Conservation (phyloP, 1,140 invertebrate genomes). For the Drosophila melanica region DNA sequence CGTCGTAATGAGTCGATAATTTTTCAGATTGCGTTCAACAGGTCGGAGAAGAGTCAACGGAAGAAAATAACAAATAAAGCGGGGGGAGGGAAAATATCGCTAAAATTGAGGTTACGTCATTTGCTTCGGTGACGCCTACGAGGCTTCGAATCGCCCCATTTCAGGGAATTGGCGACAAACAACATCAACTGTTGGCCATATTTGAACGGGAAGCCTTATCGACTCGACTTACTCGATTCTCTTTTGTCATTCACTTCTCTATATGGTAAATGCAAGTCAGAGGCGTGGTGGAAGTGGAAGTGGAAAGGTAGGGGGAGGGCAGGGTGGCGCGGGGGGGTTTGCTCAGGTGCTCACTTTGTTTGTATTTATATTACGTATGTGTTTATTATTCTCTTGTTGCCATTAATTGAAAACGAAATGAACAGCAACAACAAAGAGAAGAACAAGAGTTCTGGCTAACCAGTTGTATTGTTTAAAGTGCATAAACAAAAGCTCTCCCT, state of each 20-base stretch:
- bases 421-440: constrained; percentile 6
- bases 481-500: constrained; percentile 29
- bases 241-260: constrained; percentile 35
- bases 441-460: constrained; percentile 8
- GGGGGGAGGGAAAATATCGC: neutral
- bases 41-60: constrained; percentile 34
- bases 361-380: constrained; percentile 29
- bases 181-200: constrained; percentile 48
- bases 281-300: neutral
- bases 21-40: constrained; percentile 46
- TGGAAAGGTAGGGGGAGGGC: too few relatives aligned
- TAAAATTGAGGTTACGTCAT: constrained; percentile 54
- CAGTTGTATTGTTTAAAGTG: constrained; percentile 38
- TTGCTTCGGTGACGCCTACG: constrained; percentile 50
- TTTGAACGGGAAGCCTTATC: constrained; percentile 63
- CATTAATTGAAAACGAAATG: constrained; percentile 70
- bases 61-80: neutral
- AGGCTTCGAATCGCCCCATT: constrained; percentile 12
- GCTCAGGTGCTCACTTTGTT: constrained; percentile 6
- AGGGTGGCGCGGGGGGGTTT: neutral
- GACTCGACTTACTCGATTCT: constrained; percentile 1
- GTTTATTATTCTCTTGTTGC: constrained; percentile 29
- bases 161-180: constrained; percentile 31
- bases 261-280: constrained; percentile 46
- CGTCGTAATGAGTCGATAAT: constrained; percentile 43